Conservation (phyloP, 1,140 invertebrate genomes). For the Neocloeon triangulifer region DNA sequence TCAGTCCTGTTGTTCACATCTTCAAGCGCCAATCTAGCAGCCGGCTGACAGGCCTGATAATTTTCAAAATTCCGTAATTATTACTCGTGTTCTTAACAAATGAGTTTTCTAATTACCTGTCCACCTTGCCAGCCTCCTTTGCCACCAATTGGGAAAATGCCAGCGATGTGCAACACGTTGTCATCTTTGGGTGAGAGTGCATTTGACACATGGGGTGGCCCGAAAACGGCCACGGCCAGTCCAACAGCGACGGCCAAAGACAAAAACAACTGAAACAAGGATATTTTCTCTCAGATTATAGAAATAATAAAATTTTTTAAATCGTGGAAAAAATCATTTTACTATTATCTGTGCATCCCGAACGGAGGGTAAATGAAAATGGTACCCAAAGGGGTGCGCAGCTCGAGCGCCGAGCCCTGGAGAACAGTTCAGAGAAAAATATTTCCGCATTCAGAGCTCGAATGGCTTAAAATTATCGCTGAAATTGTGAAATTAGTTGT, state of each 20-base stretch:
- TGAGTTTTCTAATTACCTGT: constrained; percentile 24
- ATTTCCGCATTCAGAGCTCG: too few relatives aligned
- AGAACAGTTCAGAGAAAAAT: too few relatives aligned
- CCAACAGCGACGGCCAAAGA: neutral
- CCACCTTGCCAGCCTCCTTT: constrained; percentile 91
- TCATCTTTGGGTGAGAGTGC: constrained; percentile 16
- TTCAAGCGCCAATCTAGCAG: constrained; percentile 80
- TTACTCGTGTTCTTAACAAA: neutral
- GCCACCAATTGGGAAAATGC: constrained; percentile 88
- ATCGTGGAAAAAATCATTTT: too few relatives aligned
- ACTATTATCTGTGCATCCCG: too few relatives aligned
- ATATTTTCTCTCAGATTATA: too few relatives aligned
- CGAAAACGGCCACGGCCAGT: neutral
- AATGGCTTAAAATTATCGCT: too few relatives aligned
- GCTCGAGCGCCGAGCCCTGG: too few relatives aligned
- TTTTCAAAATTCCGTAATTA: too few relatives aligned
- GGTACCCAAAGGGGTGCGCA: too few relatives aligned
- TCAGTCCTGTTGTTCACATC: constrained; percentile 83
- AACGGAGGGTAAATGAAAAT: too few relatives aligned
- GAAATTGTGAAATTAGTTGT: too few relatives aligned
- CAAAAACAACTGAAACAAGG: neutral
- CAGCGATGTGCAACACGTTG: constrained; percentile 82
- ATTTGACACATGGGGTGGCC: neutral
- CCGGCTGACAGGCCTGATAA: constrained; percentile 65
- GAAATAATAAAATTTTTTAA: too few relatives aligned